Base-by-base conservation (phyloP, 2,888 invertebrate species). In the Odontocerum albicorne region DNA sequence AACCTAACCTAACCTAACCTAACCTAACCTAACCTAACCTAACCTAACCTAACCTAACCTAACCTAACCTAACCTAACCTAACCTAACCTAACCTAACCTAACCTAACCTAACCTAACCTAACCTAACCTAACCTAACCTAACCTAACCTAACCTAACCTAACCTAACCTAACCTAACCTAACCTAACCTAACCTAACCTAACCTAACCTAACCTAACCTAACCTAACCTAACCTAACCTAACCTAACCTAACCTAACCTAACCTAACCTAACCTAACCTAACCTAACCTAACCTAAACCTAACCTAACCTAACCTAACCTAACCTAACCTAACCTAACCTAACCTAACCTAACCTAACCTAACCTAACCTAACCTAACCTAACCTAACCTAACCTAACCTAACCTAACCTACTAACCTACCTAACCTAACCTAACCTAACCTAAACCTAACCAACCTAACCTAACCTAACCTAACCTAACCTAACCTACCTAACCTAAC, bases 1-100 rank as follows among this genome's bases (percentile, higher is more conserved):
- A 65, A 62, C 63, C 62, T 63, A 64, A 64, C 64, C 63, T 62
- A 65, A 64, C 63, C 59, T 63, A 63, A 62, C 61, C 58, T 61
- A 61, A 59, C 55, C 55, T 58, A 60, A 57, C 60, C 53, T 59
- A 61, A 59, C 60, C 53, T 62, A n/a, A n/a, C n/a, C 53, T 61
- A 62, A 63, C 61, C 62, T 61, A 62, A 62, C 62, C 59, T 61
- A 63, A 59, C 62, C 61, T 59, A 62, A 60, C 56, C 58, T 55
- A 60, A 59, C 60, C 57, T 58, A 61, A 59, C 61, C 43, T 56
- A 62, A 60, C 59, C 60, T 60, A 62, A 62, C 60, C n/a, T n/a
- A n/a, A n/a, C n/a, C 59, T 62, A 64, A 62, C 63, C 63, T 62
- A 63, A 64, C 63, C 61, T 62, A 64, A 63, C 63, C 62, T 62